Percentiles rank a stretch among this genome's conserved stretches.
These are phyloP conservation scores for Champsocephalus esox DNA, from an alignment of 2,797 vertebrate species.

Conservation along the genomic window DNA sequence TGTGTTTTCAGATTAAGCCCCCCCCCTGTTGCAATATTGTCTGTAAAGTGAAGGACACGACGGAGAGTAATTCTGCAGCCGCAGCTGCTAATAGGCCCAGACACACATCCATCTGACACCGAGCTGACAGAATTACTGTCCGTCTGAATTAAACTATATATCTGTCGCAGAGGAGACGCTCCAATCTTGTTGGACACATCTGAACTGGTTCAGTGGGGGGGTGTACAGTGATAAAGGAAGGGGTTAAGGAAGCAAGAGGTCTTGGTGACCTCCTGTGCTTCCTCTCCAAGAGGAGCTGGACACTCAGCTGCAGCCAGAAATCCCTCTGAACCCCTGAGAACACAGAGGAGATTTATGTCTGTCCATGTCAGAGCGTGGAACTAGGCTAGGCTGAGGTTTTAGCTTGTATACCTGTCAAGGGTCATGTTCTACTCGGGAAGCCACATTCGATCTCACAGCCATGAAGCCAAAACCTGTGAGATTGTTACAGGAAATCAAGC, in stretches of 20 bases:
- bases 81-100: slow-evolving; percentile 65
- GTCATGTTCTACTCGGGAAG: slow-evolving; percentile 5
- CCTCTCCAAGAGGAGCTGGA: slow-evolving; percentile 73
- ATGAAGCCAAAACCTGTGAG: neutral
- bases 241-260: slow-evolving; percentile 83
- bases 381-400: neutral
- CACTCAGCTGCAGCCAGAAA: slow-evolving; percentile 51
- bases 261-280: slow-evolving; percentile 78
- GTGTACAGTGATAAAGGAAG: slow-evolving; percentile 60
- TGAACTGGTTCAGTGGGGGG: slow-evolving; percentile 50
- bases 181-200: slow-evolving; percentile 74
- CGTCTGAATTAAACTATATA: slow-evolving; percentile 86
- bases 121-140: slow-evolving; percentile 88
- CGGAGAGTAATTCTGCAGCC: slow-evolving; percentile 85
- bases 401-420: neutral
- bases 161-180: slow-evolving; percentile 76
- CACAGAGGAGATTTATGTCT: neutral
- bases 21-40: slow-evolving; percentile 67
- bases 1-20: slow-evolving; percentile 29
- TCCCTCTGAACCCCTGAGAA: slow-evolving; percentile 4
- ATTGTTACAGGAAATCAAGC: slow-evolving; percentile 4
- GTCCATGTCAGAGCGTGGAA: neutral
- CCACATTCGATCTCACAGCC: neutral
- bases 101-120: slow-evolving; percentile 83
- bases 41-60: slow-evolving; percentile 87